Base-by-base conservation (phyloP, 2,888 invertebrate genomes). In the Trileptium ribeirensis region DNA sequence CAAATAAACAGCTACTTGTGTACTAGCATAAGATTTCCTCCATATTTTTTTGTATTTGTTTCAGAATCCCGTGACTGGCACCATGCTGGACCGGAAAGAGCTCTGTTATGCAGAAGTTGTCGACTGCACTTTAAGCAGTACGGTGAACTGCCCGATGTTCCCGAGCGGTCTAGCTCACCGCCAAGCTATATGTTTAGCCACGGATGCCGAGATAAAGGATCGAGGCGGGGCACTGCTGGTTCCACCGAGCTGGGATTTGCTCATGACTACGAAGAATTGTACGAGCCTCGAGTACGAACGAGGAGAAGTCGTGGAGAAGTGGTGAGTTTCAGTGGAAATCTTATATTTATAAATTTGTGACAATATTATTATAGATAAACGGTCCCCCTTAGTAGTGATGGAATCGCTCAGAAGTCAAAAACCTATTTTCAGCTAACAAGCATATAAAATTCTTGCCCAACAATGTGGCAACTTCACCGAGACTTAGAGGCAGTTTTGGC, bases 81-180 rank as follows among this genome's bases (percentile, higher is more conserved):
- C 87, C 92, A 93, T 85, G 92, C 92, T 33, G 93, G 93, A 38
- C 93, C 93, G 87, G 93, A 94, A 85, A 91, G 92, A 80, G 89
- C 91, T 81, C 89, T 94, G 40, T 89, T 94, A 79, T 94, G 94
- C 89, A 92, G 92, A 86, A 93, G 94, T 87, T 94, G 94, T 89
- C 91, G 94, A 79, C 89, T 92, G 67, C 92, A 93, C 89, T 92
- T 92, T 88, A 93, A 94, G 89, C 93, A 93, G 87, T 93, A 93
- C 86, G 94, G 93, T 84, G 93, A 94, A 88, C 90, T 94, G 84
- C 88, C 90, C 15, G 89, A 89, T 33, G 86, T 90, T 78, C 88
- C 90, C 81, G 87, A 88, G 51, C 87, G 89, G 8, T 84, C 87
- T 75, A 89, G 89, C 40, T 88, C 89, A 2, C 86, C 89, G 15